Percentiles rank a stretch among this genome's conserved stretches.
phyloP scores from a whole-genome alignment of 2,113 vertebrate species.

The Mesembrinibis cayennensis region DNA sequence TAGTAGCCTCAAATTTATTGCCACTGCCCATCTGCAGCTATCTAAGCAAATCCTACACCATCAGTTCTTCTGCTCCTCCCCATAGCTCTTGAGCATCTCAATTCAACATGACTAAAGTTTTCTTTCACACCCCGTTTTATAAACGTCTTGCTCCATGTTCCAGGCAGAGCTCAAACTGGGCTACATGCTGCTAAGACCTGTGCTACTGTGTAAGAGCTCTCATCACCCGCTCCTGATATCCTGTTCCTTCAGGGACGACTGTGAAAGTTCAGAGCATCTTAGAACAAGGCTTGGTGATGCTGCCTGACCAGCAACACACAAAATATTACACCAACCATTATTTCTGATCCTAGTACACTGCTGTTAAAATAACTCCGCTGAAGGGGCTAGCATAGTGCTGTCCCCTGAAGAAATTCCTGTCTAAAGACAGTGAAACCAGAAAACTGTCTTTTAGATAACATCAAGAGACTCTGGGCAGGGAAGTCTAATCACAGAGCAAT shows the following conservation, averaged over 20 bases:
- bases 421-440: background rate
- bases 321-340: background rate
- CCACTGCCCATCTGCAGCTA: background rate
- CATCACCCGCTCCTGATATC: background rate
- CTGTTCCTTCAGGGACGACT: background rate
- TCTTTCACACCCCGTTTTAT: background rate
- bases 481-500: conserved; percentile 5
- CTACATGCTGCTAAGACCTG: background rate
- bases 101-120: background rate
- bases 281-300: background rate
- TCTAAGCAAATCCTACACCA: background rate
- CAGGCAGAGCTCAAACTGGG: background rate
- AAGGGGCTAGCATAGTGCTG: background rate
- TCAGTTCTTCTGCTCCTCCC: background rate
- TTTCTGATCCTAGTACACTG: background rate
- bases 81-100: background rate
- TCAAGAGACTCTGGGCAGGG: background rate
- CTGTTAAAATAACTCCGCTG: background rate
- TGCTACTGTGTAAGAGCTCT: background rate
- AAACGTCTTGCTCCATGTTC: background rate
- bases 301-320: background rate
- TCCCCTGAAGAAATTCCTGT: background rate
- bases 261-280: background rate
- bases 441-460: background rate
- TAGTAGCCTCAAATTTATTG: background rate